These are phyloP conservation scores for Uria lomvia DNA, from an alignment of 2,113 vertebrate genomes.

Conservation along the genomic window DNA sequence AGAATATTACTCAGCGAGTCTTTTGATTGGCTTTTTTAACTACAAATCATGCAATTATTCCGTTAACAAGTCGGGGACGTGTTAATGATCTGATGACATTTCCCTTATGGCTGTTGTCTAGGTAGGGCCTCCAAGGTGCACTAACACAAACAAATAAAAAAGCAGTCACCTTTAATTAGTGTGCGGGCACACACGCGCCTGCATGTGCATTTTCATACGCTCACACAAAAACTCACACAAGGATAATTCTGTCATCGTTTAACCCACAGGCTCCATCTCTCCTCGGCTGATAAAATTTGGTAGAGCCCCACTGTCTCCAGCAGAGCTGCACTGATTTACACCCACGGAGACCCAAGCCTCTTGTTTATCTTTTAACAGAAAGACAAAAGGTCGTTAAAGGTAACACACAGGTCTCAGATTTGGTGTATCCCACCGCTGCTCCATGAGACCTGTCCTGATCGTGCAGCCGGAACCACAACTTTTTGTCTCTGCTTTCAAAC, in stretches of 20 bases:
- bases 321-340: neutral
- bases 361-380: neutral
- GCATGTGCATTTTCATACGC: neutral
- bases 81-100: neutral
- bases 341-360: neutral
- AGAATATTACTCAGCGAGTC: neutral
- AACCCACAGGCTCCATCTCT: neutral
- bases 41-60: neutral
- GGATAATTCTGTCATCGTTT: neutral
- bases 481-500: neutral
- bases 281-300: neutral
- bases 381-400: neutral
- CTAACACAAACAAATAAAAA: neutral
- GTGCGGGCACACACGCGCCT: neutral
- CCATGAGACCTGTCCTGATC: accelerated
- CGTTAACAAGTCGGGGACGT: neutral
- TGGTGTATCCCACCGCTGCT: neutral
- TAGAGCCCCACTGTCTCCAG: neutral
- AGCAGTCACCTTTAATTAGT: neutral
- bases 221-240: neutral
- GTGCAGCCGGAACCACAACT: neutral
- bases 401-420: neutral
- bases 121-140: neutral
- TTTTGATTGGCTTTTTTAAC: neutral
- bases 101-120: neutral